Base-by-base conservation (phyloP, 1,140 invertebrate species). In the Meloidogyne floridensis region DNA sequence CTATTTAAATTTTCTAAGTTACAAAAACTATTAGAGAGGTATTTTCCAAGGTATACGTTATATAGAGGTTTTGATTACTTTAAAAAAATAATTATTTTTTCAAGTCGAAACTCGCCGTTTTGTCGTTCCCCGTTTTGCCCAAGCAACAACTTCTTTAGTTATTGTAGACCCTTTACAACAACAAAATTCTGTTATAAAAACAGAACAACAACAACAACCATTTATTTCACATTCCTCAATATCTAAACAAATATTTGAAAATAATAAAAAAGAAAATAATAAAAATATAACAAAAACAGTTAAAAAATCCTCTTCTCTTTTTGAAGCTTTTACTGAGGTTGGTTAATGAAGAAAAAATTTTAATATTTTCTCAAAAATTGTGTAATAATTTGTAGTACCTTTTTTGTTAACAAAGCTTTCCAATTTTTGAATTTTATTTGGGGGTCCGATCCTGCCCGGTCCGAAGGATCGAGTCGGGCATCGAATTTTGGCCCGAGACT, bases 91-190 rank as follows among this genome's bases (percentile, higher is more conserved):
- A 47, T 47, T 47, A 8, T 47, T 2, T 13, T 53, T 90, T 90
- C 72, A 80, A 89, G 88, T 90, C 78, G 89, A 90, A 82, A 89
- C 88, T 42, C 81, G 82, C 72, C 88, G 88, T n/a, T 89, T 90
- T 85, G 86, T 85, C 79, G 88, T 89, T 10, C 89, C 89, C 51
- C 84, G 88, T 65, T 86, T 84, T 75, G 84, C 89, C 7, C 87
- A 89, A 72, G 86, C 88, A 51, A 89, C 87, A 18, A 89, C 89
- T 54, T 85, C 82, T 69, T 74, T 89, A 18, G 83, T 90, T 32
- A 87, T 89, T 71, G 81, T 89, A 53, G 88, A 89, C 75, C 88
- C 88, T 10, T 79, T 90, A 15, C 88, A 90, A 74, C 81, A 88
- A 81, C 72, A 90, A n/a, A 86, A 74, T 75, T n/a, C 15, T 65